A percentile compares a stretch with the other conserved stretches of the same genome.
Conservation (phyloP, 1,140 invertebrate species). For the Drosophila sp. region DNA sequence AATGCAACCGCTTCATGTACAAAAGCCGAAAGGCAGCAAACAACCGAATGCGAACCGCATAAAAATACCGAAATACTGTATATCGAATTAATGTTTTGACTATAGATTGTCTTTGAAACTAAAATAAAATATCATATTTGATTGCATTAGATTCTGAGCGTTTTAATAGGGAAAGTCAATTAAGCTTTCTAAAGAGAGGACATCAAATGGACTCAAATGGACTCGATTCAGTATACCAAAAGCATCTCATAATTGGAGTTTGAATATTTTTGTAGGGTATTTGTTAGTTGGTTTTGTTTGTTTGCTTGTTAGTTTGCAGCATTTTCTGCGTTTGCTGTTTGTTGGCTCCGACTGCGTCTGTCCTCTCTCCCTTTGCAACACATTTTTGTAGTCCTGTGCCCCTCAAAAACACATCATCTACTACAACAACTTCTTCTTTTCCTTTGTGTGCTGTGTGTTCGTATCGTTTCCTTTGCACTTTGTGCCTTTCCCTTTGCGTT, state of each 20-base stretch:
- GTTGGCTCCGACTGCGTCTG: not conserved
- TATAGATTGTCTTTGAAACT: no score
- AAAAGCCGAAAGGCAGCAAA: no score
- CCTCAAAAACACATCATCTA: conserved; percentile 2
- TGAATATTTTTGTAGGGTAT: not conserved
- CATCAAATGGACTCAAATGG: no score
- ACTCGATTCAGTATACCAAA: no score
- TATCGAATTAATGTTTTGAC: no score
- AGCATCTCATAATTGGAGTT: no score
- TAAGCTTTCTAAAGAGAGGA: no score
- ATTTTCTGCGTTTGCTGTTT: conserved; percentile 18
- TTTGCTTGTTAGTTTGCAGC: not conserved
- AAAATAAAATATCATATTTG: no score
- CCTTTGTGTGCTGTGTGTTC: conserved; percentile 1
- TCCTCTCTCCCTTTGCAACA: not conserved
- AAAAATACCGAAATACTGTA: no score
- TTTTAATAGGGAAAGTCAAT: no score
- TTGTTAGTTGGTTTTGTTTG: not conserved
- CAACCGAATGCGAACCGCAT: no score
- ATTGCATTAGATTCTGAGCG: no score
- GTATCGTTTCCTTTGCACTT: conserved; percentile 11
- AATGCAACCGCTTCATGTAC: not conserved
- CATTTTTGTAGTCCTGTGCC: conserved; percentile 3
- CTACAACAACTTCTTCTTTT: not conserved
- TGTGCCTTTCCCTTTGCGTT: conserved; percentile 12